Conservation (phyloP, 2,888 invertebrate species). For the Baccha elongata region DNA sequence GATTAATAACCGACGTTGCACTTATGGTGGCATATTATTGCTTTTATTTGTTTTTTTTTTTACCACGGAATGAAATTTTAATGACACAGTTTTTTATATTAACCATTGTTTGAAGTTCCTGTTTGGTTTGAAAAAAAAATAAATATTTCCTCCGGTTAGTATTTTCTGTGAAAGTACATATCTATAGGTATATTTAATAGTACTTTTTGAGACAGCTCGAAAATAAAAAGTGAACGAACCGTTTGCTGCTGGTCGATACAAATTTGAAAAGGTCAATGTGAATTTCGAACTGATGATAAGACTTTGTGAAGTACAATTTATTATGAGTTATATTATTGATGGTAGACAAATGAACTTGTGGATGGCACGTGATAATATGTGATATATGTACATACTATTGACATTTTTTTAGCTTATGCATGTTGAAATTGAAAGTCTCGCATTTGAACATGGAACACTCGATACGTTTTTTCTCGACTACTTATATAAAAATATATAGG, state of each 20-base stretch:
- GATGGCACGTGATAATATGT: background rate
- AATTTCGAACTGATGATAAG: background rate
- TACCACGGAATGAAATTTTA: too few species aligned
- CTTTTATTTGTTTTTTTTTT: background rate
- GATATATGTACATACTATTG: too few species aligned
- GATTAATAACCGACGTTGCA: slow-evolving; percentile 3
- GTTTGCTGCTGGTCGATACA: slow-evolving; percentile 2
- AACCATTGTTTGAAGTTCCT: background rate
- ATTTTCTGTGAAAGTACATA: background rate
- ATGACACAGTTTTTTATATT: background rate
- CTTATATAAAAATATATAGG: too few species aligned
- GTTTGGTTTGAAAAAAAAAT: too few species aligned
- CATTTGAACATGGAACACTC: too few species aligned
- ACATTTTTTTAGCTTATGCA: too few species aligned
- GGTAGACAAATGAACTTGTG: background rate
- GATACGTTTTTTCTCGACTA: too few species aligned
- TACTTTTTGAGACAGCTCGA: background rate
- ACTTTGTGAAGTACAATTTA: background rate
- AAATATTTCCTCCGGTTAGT: background rate
- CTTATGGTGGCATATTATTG: background rate
- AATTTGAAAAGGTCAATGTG: slow-evolving; percentile 38
- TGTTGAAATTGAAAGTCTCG: too few species aligned
- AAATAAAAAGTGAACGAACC: slow-evolving; percentile 11
- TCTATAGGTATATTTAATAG: too few species aligned
- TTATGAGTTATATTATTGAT: too few species aligned